phyloP scores from a whole-genome alignment of 2,113 vertebrate species.

The Sorex fumeus region DNA sequence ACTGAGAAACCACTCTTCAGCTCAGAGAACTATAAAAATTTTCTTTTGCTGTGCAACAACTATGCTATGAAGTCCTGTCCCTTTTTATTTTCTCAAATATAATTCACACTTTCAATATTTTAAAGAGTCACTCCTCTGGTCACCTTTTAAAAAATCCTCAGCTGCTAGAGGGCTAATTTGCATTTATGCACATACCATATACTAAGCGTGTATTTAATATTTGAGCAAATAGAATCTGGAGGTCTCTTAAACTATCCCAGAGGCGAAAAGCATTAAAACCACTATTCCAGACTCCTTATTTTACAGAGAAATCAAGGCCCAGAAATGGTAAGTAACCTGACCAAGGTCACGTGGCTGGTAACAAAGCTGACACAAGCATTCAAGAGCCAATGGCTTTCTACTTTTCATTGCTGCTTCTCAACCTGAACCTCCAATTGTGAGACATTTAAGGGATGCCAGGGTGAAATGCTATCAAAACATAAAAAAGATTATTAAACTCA shows the following conservation, averaged over 20 bases:
- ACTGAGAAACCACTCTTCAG: conserved; percentile 52
- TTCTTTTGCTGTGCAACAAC: conserved; percentile 58
- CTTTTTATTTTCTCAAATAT: conserved; percentile 69
- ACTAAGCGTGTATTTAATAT: conserved; percentile 50
- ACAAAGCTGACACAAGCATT: conserved; percentile 8
- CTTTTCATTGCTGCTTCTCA: conserved; percentile 50
- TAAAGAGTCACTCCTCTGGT: not conserved
- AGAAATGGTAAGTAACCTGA: conserved; percentile 63
- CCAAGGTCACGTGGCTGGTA: conserved; percentile 73
- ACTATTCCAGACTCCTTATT: not conserved
- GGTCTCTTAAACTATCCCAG: conserved; percentile 60
- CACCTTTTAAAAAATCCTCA: conserved; percentile 52
- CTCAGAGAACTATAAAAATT: conserved; percentile 19
- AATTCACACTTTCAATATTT: conserved; percentile 52
- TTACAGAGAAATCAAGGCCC: conserved; percentile 61
- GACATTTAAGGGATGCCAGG: conserved; percentile 59
- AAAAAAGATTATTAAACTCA: conserved; percentile 48
- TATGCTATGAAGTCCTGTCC: not conserved
- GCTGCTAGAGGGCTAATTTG: conserved; percentile 49
- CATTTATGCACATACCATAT: not conserved
- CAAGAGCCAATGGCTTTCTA: conserved; percentile 41
- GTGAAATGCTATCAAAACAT: conserved; percentile 4
- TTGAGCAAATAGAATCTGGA: conserved; percentile 29
- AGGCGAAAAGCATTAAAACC: conserved; percentile 59
- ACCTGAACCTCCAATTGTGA: conserved; percentile 54